Evolutionary conservation across 2,888 invertebrate species (phyloP).

Genomic region (Liopterus haemorrhoidalis): DNA sequence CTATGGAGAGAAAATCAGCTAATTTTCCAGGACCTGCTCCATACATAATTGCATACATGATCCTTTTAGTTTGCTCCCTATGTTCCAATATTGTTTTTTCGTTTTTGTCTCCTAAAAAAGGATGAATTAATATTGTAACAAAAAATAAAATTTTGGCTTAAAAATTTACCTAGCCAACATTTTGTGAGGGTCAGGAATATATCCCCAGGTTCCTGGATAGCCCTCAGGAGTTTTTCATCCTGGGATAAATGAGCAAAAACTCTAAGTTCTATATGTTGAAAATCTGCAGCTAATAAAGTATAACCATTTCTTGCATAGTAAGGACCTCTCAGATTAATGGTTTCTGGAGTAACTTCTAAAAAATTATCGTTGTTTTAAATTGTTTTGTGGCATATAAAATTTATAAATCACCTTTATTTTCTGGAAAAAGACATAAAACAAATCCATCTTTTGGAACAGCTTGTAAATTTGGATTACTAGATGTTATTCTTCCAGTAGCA

Average conservation of each 20-base stretch:
- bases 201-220: conserved; percentile 40
- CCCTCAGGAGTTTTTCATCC: conserved; percentile 40
- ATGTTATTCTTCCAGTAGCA: conserved; percentile 49
- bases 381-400: conserved; percentile 1
- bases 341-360: conserved; percentile 7
- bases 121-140: conserved; percentile 1
- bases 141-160: neutral
- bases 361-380: too few relatives aligned
- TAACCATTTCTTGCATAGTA: conserved; percentile 41
- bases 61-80: conserved; percentile 49
- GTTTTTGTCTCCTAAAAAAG: conserved; percentile 37
- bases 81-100: conserved; percentile 39
- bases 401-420: conserved; percentile 10
- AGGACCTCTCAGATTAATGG: conserved; percentile 42
- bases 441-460: conserved; percentile 49
- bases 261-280: conserved; percentile 50
- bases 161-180: conserved; percentile 40
- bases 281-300: conserved; percentile 48
- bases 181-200: conserved; percentile 46
- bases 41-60: conserved; percentile 51
- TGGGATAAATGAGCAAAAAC: conserved; percentile 47
- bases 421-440: conserved; percentile 33
- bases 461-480: conserved; percentile 49
- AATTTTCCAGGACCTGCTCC: conserved; percentile 48
- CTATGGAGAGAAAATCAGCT: conserved; percentile 44